Percentiles rank a stretch among this genome's conserved stretches.
Conservation (phyloP, 1,140 invertebrate genomes). For the Drosophila pseudoobscura region DNA sequence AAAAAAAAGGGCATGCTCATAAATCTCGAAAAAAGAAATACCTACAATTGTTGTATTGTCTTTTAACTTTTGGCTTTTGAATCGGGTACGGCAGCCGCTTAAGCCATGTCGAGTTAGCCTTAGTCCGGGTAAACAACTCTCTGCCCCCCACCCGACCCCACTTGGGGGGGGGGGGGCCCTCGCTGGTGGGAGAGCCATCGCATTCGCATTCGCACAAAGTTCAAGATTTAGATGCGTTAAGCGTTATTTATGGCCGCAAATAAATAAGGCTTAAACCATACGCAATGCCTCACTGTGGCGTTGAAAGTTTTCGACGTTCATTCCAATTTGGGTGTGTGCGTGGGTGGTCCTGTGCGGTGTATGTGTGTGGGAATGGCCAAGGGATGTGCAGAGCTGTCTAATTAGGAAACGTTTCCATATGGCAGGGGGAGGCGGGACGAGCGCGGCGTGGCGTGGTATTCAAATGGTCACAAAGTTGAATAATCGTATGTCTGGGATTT, state of each 20-base stretch:
- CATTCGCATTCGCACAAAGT: conserved; percentile 72
- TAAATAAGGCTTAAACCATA: conserved; percentile 82
- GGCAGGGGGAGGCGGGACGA: conserved; percentile 9
- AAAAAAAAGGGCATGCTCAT: conserved; percentile 54
- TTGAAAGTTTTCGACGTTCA: conserved; percentile 80
- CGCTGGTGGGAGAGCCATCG: conserved; percentile 15
- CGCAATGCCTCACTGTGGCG: conserved; percentile 80
- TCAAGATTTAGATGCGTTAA: conserved; percentile 82
- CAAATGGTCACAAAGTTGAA: conserved; percentile 5
- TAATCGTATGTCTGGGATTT: not conserved
- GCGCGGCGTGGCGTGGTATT: conserved; percentile 8
- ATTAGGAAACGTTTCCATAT: conserved; percentile 28
- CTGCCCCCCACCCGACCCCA: conserved; percentile 13
- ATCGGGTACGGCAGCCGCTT: conserved; percentile 43
- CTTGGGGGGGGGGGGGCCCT: not conserved
- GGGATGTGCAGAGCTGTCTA: conserved; percentile 38
- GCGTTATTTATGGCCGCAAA: conserved; percentile 81
- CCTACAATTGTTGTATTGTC: conserved; percentile 70
- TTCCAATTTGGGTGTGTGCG: conserved; percentile 61
- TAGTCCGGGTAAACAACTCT: conserved; percentile 70
- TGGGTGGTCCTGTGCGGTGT: conserved; percentile 2
- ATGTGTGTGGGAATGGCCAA: conserved; percentile 9
- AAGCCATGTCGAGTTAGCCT: conserved; percentile 75
- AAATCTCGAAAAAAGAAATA: conserved; percentile 55
- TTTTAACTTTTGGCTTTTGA: conserved; percentile 75